Conservation (phyloP, 1,140 invertebrate genomes). For the Drosophila lini region DNA sequence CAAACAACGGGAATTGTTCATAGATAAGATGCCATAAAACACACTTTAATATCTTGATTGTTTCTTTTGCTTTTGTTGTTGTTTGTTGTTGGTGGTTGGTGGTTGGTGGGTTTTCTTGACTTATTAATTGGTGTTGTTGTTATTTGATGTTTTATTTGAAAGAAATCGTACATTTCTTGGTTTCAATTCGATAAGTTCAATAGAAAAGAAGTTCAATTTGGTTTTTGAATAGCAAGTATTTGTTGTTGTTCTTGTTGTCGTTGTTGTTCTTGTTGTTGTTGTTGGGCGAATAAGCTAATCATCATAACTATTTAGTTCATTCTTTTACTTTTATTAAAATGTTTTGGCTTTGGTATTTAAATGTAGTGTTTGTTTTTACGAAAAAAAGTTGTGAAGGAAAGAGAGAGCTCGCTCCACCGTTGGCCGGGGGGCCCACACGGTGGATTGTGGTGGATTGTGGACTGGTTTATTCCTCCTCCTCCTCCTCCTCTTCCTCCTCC, state of each 20-base stretch:
- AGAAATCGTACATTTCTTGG: conserved; percentile 76
- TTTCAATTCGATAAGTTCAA: conserved; percentile 47
- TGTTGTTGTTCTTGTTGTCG: conserved; percentile 32
- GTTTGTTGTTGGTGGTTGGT: conserved; percentile 21
- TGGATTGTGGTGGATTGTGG: conserved; percentile 41
- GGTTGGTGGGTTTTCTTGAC: conserved; percentile 34
- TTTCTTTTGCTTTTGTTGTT: conserved; percentile 34
- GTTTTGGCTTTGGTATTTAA: conserved; percentile 78
- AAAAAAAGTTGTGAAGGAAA: conserved; percentile 71
- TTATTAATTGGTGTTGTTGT: conserved; percentile 54
- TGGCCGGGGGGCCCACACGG: conserved; percentile 2
- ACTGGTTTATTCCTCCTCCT: conserved; percentile 87
- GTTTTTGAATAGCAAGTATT: conserved; percentile 41
- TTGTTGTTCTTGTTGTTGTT: conserved; percentile 1
- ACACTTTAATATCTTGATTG: conserved; percentile 69
- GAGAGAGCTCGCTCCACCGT: conserved; percentile 11
- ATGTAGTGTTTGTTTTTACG: conserved; percentile 76
- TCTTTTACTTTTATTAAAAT: conserved; percentile 83
- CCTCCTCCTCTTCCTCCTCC: conserved; percentile 86
- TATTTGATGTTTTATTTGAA: conserved; percentile 77
- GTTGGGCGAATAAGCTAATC: conserved; percentile 78
- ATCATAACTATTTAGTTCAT: conserved; percentile 84
- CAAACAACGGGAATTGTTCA: conserved; percentile 67
- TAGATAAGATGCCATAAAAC: conserved; percentile 70
- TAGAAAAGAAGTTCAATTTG: conserved; percentile 62